A percentile compares a stretch with the other conserved stretches of the same genome.
phyloP scores from a whole-genome alignment of 2,797 vertebrate species.

The Triplophysa bombifrons region DNA sequence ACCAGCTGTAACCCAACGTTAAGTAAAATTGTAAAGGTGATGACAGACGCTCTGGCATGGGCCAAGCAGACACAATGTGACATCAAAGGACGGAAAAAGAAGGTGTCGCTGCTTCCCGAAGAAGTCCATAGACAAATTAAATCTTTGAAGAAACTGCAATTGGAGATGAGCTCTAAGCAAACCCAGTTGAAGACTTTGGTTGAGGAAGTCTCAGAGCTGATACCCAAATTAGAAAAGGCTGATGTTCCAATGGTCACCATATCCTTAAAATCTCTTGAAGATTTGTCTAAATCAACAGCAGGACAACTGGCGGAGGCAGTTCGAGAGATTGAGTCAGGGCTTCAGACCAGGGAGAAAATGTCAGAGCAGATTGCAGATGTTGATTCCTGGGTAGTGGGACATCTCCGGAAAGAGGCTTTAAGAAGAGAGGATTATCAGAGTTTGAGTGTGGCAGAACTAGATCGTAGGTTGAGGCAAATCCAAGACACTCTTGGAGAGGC shows the following conservation, averaged over 20 bases:
- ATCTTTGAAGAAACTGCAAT: constrained; percentile 79
- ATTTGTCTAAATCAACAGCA: constrained; percentile 78
- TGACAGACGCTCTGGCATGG: constrained; percentile 83
- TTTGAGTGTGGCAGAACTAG: constrained; percentile 67
- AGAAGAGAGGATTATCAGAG: constrained; percentile 61
- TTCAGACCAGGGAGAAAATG: constrained; percentile 84
- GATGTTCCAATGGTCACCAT: constrained; percentile 70
- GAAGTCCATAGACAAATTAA: constrained; percentile 83
- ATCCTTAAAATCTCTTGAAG: constrained; percentile 75
- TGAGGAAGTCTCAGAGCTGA: constrained; percentile 74
- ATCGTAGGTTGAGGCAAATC: constrained; percentile 66
- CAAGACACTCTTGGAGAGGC: constrained; percentile 74
- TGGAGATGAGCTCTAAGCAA: constrained; percentile 78
- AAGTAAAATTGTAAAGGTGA: constrained; percentile 74
- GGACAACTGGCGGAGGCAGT: constrained; percentile 77
- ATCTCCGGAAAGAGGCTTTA: constrained; percentile 68
- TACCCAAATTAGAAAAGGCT: constrained; percentile 68
- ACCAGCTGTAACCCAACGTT: constrained; percentile 70
- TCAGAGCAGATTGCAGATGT: constrained; percentile 79
- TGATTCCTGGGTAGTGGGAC: constrained; percentile 77
- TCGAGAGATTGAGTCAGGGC: constrained; percentile 80
- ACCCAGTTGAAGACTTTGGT: constrained; percentile 73
- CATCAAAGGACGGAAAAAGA: constrained; percentile 70
- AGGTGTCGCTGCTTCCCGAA: constrained; percentile 82
- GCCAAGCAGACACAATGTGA: constrained; percentile 76